These are phyloP conservation scores for Exephanes ischioxanthus DNA, from an alignment of 2,888 invertebrate species.

Conservation along the genomic window DNA sequence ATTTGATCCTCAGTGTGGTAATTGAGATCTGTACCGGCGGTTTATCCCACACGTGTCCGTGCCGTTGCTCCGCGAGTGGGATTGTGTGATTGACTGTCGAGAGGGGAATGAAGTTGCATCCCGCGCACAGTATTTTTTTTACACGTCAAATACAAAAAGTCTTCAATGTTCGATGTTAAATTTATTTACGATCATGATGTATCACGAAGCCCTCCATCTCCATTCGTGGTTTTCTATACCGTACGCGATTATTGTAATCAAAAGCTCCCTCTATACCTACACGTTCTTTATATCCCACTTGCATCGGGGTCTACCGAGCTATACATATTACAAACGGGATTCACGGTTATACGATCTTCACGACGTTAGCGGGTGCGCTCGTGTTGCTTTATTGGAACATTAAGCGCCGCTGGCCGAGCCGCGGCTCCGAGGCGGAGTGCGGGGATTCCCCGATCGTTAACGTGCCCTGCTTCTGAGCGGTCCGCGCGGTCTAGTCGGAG, in stretches of 20 bases:
- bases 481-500: slow-evolving; percentile 19
- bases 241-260: slow-evolving; percentile 11
- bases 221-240: background rate
- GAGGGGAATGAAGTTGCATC: too few species aligned
- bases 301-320: background rate
- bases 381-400: slow-evolving; percentile 43
- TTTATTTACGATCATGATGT: background rate
- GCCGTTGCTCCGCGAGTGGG: too few species aligned
- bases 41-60: too few species aligned
- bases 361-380: slow-evolving; percentile 27
- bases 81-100: too few species aligned
- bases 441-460: slow-evolving; percentile 33
- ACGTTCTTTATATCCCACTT: slow-evolving; percentile 15
- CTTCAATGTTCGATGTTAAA: background rate
- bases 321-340: slow-evolving; percentile 33
- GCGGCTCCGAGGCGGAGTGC: background rate
- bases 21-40: too few species aligned
- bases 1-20: too few species aligned
- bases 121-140: too few species aligned
- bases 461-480: slow-evolving; percentile 29
- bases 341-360: slow-evolving; percentile 34
- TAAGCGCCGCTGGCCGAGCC: slow-evolving; percentile 15
- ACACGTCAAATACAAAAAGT: background rate
- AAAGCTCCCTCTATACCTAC: slow-evolving; percentile 2
- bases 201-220: background rate